Conservation (phyloP, 2,113 vertebrate species). For the Vombatus ursinus region DNA sequence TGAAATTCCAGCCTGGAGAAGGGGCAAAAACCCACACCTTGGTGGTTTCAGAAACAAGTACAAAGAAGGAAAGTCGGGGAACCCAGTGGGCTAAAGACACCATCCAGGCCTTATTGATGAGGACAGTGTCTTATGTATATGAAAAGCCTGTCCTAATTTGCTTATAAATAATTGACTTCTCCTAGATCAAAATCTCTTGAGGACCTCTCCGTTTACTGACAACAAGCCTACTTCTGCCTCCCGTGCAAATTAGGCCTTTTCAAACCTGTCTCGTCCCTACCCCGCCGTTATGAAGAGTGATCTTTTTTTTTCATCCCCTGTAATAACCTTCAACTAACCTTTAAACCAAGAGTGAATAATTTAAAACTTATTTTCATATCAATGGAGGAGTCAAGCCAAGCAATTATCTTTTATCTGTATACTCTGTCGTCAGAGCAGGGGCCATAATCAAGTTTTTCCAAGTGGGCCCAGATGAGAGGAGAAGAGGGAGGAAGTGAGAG, state of each 20-base stretch:
- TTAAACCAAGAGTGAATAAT: constrained; percentile 90
- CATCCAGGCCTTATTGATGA: constrained; percentile 83
- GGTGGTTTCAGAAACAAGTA: background rate
- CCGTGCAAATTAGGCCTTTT: constrained; percentile 91
- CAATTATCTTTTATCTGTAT: constrained; percentile 99
- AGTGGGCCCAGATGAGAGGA: constrained; percentile 83
- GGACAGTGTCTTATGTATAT: constrained; percentile 81
- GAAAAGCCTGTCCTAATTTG: constrained; percentile 90
- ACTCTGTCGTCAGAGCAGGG: constrained; percentile 93
- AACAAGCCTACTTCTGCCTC: constrained; percentile 84
- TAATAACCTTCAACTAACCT: constrained; percentile 92
- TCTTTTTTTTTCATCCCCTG: constrained; percentile 82
- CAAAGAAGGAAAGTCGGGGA: constrained; percentile 22
- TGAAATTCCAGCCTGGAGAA: constrained; percentile 74
- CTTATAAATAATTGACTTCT: constrained; percentile 97
- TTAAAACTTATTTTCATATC: constrained; percentile 92
- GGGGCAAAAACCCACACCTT: background rate
- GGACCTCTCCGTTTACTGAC: constrained; percentile 89
- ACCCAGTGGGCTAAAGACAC: constrained; percentile 62
- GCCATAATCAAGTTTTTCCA: constrained; percentile 96
- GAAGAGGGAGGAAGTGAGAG: constrained; percentile 79
- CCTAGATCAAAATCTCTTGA: constrained; percentile 89
- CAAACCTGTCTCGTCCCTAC: constrained; percentile 89
- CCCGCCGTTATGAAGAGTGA: constrained; percentile 82
- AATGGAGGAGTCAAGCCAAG: constrained; percentile 94